Evolutionary conservation across 2,113 vertebrate genomes (phyloP).

Genomic region (Coptodon rendalli): DNA sequence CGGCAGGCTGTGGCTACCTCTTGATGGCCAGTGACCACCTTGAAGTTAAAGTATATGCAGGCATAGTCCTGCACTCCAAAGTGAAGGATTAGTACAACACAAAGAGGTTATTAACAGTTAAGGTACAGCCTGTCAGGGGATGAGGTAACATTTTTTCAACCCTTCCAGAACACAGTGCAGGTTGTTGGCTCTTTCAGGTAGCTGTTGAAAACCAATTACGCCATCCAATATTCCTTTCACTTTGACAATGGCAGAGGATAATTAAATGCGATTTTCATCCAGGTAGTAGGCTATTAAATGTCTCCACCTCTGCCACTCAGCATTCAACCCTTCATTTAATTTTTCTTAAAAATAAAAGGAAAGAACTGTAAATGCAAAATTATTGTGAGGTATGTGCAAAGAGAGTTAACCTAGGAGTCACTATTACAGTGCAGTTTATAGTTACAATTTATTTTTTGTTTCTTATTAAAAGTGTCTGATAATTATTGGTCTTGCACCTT

Average conservation of each 20-base stretch:
- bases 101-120: neutral
- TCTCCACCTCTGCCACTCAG: conserved; percentile 6
- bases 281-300: conserved; percentile 18
- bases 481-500: neutral
- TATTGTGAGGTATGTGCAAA: neutral
- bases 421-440: neutral
- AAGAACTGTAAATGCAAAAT: neutral
- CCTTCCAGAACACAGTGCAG: neutral
- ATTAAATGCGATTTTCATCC: conserved; percentile 40
- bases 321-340: conserved; percentile 11
- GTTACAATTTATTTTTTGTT: neutral
- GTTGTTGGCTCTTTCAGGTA: neutral
- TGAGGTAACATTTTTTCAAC: neutral
- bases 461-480: neutral
- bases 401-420: neutral
- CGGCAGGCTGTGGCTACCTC: neutral
- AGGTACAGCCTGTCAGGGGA: neutral
- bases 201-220: conserved; percentile 34
- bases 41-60: neutral
- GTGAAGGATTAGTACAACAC: neutral
- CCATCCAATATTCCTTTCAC: conserved; percentile 17
- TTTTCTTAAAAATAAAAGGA: neutral
- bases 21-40: neutral
- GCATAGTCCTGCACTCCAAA: neutral
- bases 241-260: neutral